Percentiles rank a stretch among this genome's conserved stretches.
These are phyloP conservation scores for Fratercula arctica DNA, from an alignment of 2,797 vertebrate species.

Conservation along the genomic window DNA sequence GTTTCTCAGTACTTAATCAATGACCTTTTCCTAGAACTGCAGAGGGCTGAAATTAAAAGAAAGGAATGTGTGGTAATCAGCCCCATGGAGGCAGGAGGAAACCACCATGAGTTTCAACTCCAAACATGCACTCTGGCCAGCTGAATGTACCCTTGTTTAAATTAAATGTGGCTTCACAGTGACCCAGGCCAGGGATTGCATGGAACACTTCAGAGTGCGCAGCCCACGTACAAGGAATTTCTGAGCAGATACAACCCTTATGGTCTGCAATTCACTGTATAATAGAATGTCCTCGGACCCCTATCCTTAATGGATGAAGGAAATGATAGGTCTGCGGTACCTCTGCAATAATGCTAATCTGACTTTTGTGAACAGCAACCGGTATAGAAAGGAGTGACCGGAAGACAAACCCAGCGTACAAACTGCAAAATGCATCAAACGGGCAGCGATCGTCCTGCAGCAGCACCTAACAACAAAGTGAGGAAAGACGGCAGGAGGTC, in stretches of 20 bases:
- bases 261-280: neutral
- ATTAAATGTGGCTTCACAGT: neutral
- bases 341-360: neutral
- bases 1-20: constrained; percentile 64
- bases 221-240: neutral
- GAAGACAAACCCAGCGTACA: neutral
- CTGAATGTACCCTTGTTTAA: constrained; percentile 28
- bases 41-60: constrained; percentile 66
- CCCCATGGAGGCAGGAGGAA: constrained; percentile 36
- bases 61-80: constrained; percentile 65
- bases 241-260: neutral
- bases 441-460: neutral
- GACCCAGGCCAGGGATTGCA: neutral
- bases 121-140: neutral
- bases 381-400: neutral
- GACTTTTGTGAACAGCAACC: neutral
- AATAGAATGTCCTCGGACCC: neutral
- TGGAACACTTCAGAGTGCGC: neutral
- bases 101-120: constrained; percentile 30
- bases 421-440: neutral
- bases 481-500: neutral
- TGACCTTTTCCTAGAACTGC: constrained; percentile 67
- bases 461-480: neutral
- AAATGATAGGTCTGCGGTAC: neutral
- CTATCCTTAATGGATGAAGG: neutral